Base-by-base conservation (phyloP, 2,888 invertebrate species). In the Drosophila barbarae region DNA sequence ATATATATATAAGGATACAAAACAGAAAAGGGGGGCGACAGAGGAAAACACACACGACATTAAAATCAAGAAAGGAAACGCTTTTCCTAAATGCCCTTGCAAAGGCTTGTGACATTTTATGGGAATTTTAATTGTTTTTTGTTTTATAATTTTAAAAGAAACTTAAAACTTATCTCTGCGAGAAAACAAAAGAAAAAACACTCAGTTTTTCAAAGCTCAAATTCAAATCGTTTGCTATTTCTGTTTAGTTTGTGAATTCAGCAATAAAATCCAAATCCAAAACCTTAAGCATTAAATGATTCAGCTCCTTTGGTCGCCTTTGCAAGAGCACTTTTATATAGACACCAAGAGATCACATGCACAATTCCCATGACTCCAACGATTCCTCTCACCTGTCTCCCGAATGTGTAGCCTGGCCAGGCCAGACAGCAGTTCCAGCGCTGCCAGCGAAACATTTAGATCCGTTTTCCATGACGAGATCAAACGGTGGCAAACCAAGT, bases 391-490 rank as follows among this genome's bases (percentile, higher is more conserved):
- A 96, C 96, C 96, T 90, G 96, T 95, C 88, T 96, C 95, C 39
- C 94, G 93, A 60, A 97, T 95, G 78, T 95, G 94, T n/a, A 96
- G 92, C 82, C 97, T 93, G 21, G 98, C 98, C 53, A 98, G 91
- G 9, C 97, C 97, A 7, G 96, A 94, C 0, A 98, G 91, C 55
- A 98, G 92, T 89, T 98, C 98, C 69, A 98, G 90, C 0, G 98
- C 98, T 0, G 98, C 98, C 58, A 98, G 90, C 0, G 98, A 98
- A 38, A 98, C 95, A 87, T 97, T 97, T 66, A 98, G 91, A 90
- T 98, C 98, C 0, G 95, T 94, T 90, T 97, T 98, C 98, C 98
- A 98, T 0, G 97, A 95, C 0, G 97, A 97, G 87, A 98, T 98
- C 64, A 98, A 91, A 23, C 97, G 94, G 89, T 98, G 98, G 87